Base-by-base conservation (phyloP, 2,888 invertebrate species). In the Drosophila rellima region DNA sequence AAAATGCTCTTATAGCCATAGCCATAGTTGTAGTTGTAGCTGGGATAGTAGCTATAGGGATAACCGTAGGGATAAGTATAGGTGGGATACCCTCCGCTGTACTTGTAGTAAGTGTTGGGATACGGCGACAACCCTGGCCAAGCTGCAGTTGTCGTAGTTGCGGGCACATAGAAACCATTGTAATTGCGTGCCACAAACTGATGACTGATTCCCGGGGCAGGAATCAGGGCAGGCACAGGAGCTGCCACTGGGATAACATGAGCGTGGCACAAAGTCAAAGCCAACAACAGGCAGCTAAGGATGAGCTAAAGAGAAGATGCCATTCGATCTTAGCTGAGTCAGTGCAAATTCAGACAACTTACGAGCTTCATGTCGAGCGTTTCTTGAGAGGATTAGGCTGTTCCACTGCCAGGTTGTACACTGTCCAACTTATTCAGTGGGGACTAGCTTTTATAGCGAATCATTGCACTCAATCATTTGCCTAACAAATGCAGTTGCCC, bases 131-230 rank as follows among this genome's bases (percentile, higher is more conserved):
- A 54, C 1, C 69, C 52, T 13, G 81, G 78, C 80, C 77, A 77
- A 39, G 60, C 45, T 18, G 73, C 18, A 2, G 71, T 10, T 2
- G 73, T 47, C 4, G 71, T 63, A 11, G 60, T 52, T 2, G 63
- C 48, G 8, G 90, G 84, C 47, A 89, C 84, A 65, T 86, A 81
- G 23, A 80, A 73, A 23, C 91, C 89, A 80, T 91, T 90, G 61
- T 89, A 89, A 69, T 90, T 88, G 6, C 90, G 90, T 2, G 89
- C 70, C n/a, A 92, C 80, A 44, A 90, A 90, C 61, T 91, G 92
- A 70, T 90, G 84, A 35, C 91, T 91, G 6, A 76, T 40, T 11
- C 89, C 77, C 13, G 91, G 78, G 0, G 90, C 90, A n/a, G 90
- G 90, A n/a, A 91, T 74, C 56, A 91, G 74, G 37, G 75, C 57